Evolutionary conservation across 1,140 invertebrate genomes (phyloP), one percentile per base, ranked within the genome.

Genomic region (Lutraria rhynchaena): DNA sequence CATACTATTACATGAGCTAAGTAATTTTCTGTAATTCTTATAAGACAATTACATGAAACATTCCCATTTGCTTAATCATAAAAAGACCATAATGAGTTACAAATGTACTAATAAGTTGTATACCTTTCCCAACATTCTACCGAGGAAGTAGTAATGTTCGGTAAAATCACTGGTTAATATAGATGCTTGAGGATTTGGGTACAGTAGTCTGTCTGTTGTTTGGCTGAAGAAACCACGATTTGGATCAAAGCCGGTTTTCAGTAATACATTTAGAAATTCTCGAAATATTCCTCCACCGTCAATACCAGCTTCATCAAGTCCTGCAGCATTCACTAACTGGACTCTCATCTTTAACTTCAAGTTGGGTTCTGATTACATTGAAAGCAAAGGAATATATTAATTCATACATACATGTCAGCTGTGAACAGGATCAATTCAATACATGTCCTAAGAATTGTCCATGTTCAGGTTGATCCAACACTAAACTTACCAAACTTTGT

Each of bases 171-270:
- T 95, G 24, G 97, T 94, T 0, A 99, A 91, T 24, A 97, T 91
- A 81, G 96, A 94, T 13, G 98, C 97, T 51, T 96, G 96, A 0
- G 98, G 98, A 93, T 99, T 99, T 0, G 98, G 98, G 92, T 99
- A 99, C 13, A 99, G 91, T 91, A 97, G 95, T 89, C 98, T 97
- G 88, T 99, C 97, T 82, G 95, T 95, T 0, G 98, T 99, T 19
- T 98, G 93, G 67, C 96, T 92, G 91, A 99, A 99, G 88, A 99
- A 96, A 0, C 98, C 98, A 51, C 98, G 94, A 91, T 99, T 99
- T 0, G 98, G 98, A 93, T 99, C 98, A 91, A 99, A 99, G 0
- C 97, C 96, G 0, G 98, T 98, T 92, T 98, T 98, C 7, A 99
- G 92, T 5, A 99, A 93, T 58, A 92, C 88, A 17, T 89, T 87